Conservation (phyloP, 2,113 vertebrate genomes). For the Heliornis fulica region DNA sequence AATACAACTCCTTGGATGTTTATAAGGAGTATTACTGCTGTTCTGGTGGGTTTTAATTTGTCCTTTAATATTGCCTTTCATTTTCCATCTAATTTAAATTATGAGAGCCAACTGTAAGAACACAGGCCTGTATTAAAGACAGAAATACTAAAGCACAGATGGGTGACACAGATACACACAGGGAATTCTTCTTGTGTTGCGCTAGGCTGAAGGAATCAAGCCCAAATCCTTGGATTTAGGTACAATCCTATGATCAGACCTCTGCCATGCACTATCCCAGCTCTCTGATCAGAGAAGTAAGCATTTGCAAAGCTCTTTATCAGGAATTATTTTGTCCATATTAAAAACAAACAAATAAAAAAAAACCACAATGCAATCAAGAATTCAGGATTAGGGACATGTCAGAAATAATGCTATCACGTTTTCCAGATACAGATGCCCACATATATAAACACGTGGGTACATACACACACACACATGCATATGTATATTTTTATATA, state of each 20-base stretch:
- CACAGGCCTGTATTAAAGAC: neutral
- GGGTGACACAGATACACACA: constrained; percentile 10
- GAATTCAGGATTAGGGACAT: neutral
- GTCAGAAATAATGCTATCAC: neutral
- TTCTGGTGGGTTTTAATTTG: neutral
- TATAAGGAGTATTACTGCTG: neutral
- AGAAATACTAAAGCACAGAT: constrained; percentile 18
- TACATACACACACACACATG: too few relatives aligned
- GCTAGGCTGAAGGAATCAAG: neutral
- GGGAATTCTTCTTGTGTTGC: neutral
- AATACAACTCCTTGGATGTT: neutral
- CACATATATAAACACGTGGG: neutral
- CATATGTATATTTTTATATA: too few relatives aligned
- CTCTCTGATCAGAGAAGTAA: neutral
- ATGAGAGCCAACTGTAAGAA: neutral
- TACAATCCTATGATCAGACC: neutral
- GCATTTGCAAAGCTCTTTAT: constrained; percentile 16
- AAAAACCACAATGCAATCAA: neutral
- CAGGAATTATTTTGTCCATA: neutral
- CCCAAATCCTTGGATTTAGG: constrained; percentile 25
- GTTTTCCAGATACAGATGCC: neutral
- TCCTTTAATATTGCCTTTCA: neutral
- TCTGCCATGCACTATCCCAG: neutral
- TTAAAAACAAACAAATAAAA: neutral
- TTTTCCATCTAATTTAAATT: neutral